Percentiles rank a stretch among this genome's conserved stretches.
Conservation (phyloP, 1,140 invertebrate species). For the Polypedilum vanderplanki region DNA sequence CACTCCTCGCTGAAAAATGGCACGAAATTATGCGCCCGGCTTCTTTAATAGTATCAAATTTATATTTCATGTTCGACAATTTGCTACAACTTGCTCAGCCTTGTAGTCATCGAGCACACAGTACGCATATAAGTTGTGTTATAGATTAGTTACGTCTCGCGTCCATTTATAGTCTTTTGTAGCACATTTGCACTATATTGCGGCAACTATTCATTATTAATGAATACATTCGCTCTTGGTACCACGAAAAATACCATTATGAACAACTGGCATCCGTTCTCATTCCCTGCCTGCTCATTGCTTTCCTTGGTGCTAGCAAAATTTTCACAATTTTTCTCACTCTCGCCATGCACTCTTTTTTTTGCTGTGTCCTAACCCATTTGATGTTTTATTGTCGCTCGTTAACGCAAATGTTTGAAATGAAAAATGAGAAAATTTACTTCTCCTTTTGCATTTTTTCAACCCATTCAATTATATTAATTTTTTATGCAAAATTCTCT, state of each 20-base stretch:
- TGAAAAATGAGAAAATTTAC: too few species aligned
- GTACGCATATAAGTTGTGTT: slow-evolving; percentile 4
- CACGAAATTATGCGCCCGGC: neutral
- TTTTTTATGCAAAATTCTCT: too few species aligned
- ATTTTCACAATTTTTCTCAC: neutral
- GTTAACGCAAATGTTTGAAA: neutral
- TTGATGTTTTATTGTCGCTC: neutral
- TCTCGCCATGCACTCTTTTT: neutral
- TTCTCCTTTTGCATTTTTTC: too few species aligned
- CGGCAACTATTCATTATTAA: neutral
- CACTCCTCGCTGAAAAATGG: neutral
- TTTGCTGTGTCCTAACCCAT: neutral
- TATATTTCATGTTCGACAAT: neutral
- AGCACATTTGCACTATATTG: neutral
- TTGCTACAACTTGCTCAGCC: neutral
- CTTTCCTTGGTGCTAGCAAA: too few species aligned
- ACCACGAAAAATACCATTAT: neutral
- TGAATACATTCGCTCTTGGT: neutral
- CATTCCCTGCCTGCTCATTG: neutral
- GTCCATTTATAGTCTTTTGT: neutral
- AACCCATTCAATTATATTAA: too few species aligned
- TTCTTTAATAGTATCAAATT: neutral
- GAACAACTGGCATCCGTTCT: neutral
- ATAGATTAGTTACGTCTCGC: slow-evolving; percentile 11
- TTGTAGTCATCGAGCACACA: neutral